Base-by-base conservation (phyloP, 2,113 vertebrate genomes). In the Rhea pennata region DNA sequence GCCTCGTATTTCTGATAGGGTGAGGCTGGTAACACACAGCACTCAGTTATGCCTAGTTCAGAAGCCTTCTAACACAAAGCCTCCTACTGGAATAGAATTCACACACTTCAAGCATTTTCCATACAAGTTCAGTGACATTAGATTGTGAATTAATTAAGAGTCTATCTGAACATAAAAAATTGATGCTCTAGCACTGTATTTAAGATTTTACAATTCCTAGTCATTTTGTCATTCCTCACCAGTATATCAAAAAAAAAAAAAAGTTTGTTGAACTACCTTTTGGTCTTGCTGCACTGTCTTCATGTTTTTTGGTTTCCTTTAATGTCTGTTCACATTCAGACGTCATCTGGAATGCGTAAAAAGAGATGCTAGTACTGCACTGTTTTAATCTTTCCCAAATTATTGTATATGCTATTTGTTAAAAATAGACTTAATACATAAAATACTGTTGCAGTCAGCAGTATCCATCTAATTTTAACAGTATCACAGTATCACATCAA, bases 301-400 rank as follows among this genome's bases (percentile, higher is more conserved):
- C 67, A n/a, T 22, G 70, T 70, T 88, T 95, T 93, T 89, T 97
- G 5, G 85, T 94, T 96, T 97, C 97, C 83, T 96, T 93, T 84
- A 97, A 53, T 40, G 96, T 17, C 46, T 97, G 96, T 46, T 97
- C 87, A 59, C 95, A 95, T 69, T 97, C 96, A 69, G 64, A 15
- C 76, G 95, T 62, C 71, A 97, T 46, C 98, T 98, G 90, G 71
- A 97, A 97, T 20, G 48, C n/a, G 48, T 53, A 97, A 48, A 50
- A 89, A 96, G 33, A 93, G 26, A 91, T 71, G 7, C 5, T 70
- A 73, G 10, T 27, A 62, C 31, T 11, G 10, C 26, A 77, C 19
- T 1, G 39, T 84, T 74, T 86, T n/a, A 64, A 87, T 29, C 6
- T 70, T 88, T 23, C 39, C 62, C 51, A 72, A 67, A 39, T 58